These are phyloP conservation scores for Jaculus jaculus DNA, from an alignment of 2,113 vertebrate genomes.

Conservation along the genomic window DNA sequence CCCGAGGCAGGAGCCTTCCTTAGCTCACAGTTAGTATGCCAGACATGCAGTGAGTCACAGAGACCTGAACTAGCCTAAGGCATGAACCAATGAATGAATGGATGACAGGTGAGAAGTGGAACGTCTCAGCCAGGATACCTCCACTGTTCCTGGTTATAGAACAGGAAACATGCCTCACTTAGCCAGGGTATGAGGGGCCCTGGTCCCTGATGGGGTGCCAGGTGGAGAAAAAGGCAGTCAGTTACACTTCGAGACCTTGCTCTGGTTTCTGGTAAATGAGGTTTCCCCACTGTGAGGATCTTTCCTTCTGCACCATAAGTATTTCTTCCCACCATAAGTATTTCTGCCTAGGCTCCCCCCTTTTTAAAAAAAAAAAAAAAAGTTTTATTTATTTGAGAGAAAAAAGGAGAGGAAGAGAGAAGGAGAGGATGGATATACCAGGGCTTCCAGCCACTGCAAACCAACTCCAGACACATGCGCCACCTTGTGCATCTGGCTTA, in stretches of 20 bases:
- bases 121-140: neutral
- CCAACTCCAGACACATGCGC: too few species aligned
- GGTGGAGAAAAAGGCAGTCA: neutral
- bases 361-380: too few species aligned
- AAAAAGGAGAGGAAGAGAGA: too few species aligned
- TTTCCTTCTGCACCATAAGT: neutral
- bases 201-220: neutral
- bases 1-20: neutral
- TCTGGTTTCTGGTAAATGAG: neutral
- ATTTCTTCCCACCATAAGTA: neutral
- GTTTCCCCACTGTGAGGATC: neutral
- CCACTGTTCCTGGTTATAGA: neutral
- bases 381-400: too few species aligned
- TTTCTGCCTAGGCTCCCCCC: neutral
- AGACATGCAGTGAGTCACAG: too few species aligned
- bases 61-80: neutral
- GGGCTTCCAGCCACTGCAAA: too few species aligned
- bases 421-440: too few species aligned
- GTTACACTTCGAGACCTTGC: neutral
- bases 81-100: neutral
- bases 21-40: neutral
- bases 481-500: too few species aligned
- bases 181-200: neutral
- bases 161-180: neutral
- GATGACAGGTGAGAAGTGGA: neutral